phyloP scores from a whole-genome alignment of 2,113 vertebrate species.

The Oceanodroma tethys region DNA sequence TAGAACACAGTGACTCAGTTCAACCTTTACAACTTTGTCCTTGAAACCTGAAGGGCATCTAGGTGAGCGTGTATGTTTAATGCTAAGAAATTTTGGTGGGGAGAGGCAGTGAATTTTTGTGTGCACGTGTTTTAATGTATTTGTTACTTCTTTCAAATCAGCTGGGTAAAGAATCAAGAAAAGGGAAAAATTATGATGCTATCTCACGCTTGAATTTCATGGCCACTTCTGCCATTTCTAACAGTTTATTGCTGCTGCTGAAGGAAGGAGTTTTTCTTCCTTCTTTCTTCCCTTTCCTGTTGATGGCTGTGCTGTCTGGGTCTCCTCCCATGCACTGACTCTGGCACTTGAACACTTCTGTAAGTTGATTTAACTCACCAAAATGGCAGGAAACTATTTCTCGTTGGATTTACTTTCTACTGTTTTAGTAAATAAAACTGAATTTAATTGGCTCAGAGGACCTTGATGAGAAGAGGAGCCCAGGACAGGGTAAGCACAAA shows the following conservation, averaged over 20 bases:
- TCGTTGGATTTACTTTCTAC: background rate
- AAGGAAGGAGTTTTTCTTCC: background rate
- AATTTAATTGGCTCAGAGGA: background rate
- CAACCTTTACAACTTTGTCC: background rate
- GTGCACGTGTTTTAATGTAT: fast-evolving
- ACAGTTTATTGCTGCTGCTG: background rate
- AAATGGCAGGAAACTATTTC: background rate
- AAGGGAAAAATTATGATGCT: background rate
- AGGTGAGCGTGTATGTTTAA: background rate
- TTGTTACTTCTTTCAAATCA: background rate
- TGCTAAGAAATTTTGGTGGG: background rate
- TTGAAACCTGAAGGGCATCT: background rate
- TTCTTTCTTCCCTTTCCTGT: conserved; percentile 33
- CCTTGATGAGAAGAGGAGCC: background rate
- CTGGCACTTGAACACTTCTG: background rate
- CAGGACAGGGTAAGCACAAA: background rate
- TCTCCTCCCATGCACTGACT: background rate
- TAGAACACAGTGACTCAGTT: background rate
- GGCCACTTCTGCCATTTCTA: background rate
- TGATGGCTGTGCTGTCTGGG: background rate
- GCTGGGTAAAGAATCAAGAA: background rate
- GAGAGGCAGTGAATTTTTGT: background rate
- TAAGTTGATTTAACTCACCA: background rate
- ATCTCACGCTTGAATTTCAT: background rate
- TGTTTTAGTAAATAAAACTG: background rate